phyloP scores from a whole-genome alignment of 2,113 vertebrate species.

The Notothenia rossii region DNA sequence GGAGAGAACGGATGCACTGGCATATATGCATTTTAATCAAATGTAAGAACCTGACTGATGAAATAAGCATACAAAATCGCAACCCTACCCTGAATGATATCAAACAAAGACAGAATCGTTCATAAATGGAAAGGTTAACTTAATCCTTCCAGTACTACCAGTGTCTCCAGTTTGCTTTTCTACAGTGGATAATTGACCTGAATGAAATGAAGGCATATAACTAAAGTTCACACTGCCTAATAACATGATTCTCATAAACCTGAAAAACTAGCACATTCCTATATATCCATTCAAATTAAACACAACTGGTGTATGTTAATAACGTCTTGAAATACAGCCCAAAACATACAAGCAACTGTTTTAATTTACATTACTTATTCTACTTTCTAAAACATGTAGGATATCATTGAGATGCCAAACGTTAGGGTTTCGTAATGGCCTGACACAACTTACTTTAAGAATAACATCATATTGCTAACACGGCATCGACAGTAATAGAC shows the following conservation, averaged over 20 bases:
- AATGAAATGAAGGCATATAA: background rate
- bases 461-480: background rate
- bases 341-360: background rate
- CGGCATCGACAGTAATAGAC: background rate
- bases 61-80: background rate
- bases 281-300: background rate
- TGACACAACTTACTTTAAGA: too few species aligned
- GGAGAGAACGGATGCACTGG: too few species aligned
- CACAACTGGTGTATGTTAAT: background rate
- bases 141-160: background rate
- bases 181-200: background rate
- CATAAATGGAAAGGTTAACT: background rate
- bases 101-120: background rate
- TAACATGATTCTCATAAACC: too few species aligned
- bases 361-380: background rate
- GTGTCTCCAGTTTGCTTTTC: background rate
- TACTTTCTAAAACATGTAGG: background rate
- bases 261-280: background rate
- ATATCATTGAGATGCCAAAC: background rate
- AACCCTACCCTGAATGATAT: too few species aligned
- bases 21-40: background rate
- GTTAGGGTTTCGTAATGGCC: too few species aligned
- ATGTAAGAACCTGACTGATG: background rate
- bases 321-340: background rate
- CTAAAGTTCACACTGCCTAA: too few species aligned